Evolutionary conservation across 2,113 vertebrate species (phyloP).

Genomic region (Cricetomys ansorgei): DNA sequence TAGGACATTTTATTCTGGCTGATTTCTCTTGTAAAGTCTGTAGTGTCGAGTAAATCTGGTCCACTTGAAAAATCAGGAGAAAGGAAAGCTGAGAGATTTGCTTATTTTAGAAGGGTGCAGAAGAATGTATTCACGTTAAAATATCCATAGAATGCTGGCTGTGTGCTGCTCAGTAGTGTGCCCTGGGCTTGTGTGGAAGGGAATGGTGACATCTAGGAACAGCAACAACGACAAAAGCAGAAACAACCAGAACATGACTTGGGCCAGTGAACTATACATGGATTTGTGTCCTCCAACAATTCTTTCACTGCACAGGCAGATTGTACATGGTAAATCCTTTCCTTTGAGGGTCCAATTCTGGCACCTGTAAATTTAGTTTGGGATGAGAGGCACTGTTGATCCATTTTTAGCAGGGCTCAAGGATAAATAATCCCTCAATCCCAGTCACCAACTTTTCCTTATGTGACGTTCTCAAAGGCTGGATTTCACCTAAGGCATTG

Average conservation of each 20-base stretch:
- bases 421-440: background rate
- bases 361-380: background rate
- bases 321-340: background rate
- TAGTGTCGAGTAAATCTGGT: conserved; percentile 38
- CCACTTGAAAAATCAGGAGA: conserved; percentile 47
- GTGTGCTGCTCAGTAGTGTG: background rate
- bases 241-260: background rate
- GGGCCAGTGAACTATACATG: background rate
- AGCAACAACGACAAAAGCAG: background rate
- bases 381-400: background rate
- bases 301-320: background rate
- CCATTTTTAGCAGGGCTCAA: background rate
- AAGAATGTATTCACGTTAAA: conserved; percentile 4
- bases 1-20: conserved; percentile 65
- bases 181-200: accelerated
- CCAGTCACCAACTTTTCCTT: background rate
- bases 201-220: background rate
- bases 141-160: background rate
- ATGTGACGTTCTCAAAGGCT: background rate
- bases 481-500: background rate
- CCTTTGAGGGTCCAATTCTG: background rate
- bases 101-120: background rate
- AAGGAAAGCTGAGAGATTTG: background rate
- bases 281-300: background rate
- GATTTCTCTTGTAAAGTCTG: conserved; percentile 68